These are phyloP conservation scores for Myotis daubentonii DNA, from an alignment of 2,797 vertebrate species.

Conservation along the genomic window DNA sequence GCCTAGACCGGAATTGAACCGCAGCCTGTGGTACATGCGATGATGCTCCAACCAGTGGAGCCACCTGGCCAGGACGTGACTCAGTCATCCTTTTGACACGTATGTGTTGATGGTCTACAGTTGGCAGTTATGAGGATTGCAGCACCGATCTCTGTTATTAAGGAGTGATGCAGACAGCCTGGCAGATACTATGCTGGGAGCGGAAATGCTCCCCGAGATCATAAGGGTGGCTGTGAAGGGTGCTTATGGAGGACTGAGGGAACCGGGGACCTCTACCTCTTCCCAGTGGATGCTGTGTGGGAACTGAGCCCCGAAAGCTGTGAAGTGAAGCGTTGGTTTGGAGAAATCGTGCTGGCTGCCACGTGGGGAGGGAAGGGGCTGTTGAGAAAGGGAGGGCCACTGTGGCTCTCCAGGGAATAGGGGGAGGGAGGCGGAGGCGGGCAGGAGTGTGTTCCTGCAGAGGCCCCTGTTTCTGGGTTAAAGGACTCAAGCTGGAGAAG, in stretches of 20 bases:
- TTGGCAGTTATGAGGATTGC: neutral
- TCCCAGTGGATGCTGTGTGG: neutral
- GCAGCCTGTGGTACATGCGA: neutral
- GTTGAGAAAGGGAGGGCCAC: neutral
- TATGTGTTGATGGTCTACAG: neutral
- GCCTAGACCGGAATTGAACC: neutral
- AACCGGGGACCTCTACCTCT: neutral
- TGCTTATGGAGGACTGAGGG: neutral
- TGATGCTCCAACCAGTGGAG: neutral
- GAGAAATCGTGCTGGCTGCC: neutral
- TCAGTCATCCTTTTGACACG: neutral
- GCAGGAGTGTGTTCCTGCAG: too few species aligned
- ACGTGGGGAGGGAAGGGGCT: neutral
- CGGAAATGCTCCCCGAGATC: accelerated
- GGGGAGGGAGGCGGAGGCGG: too few species aligned
- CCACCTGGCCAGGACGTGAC: neutral
- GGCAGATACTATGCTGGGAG: accelerated
- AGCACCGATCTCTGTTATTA: neutral
- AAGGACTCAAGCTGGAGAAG: neutral
- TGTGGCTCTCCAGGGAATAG: too few species aligned
- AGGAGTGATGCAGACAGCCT: neutral
- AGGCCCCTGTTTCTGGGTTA: neutral
- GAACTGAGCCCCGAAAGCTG: neutral
- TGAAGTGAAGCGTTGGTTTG: neutral
- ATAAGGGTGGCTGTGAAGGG: accelerated